Conservation (phyloP, 2,888 invertebrate species). For the Octonoba sinensis region DNA sequence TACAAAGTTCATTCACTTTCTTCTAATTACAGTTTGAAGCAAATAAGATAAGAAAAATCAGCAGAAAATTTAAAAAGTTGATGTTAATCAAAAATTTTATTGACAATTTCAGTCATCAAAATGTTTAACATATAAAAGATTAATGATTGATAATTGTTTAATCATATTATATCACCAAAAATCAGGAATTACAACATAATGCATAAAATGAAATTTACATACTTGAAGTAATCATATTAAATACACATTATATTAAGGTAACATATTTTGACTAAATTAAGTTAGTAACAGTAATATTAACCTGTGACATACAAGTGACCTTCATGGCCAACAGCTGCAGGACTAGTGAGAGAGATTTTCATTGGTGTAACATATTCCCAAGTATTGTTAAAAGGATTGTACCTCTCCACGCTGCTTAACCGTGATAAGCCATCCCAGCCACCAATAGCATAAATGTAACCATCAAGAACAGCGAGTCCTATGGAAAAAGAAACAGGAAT, state of each 20-base stretch:
- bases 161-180: not conserved
- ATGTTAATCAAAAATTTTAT: too few species aligned
- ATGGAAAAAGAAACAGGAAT: slow-evolving; percentile 7
- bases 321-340: slow-evolving; percentile 73
- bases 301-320: slow-evolving; percentile 73
- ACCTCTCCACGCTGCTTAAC: slow-evolving; percentile 73
- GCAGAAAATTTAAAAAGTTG: too few species aligned
- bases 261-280: not conserved
- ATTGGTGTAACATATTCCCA: slow-evolving; percentile 73
- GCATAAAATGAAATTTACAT: not conserved
- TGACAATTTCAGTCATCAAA: too few species aligned
- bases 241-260: not conserved
- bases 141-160: too few species aligned
- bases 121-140: too few species aligned
- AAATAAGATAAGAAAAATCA: too few species aligned
- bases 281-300: slow-evolving; percentile 62
- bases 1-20: too few species aligned
- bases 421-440: slow-evolving; percentile 73
- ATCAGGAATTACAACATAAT: not conserved
- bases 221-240: not conserved
- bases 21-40: too few species aligned
- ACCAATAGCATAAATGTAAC: slow-evolving; percentile 74
- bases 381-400: slow-evolving; percentile 72
- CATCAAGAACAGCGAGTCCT: slow-evolving; percentile 74
- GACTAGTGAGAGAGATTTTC: slow-evolving; percentile 73